Base-by-base conservation (phyloP, 2,888 invertebrate genomes). In the Lasioglossum oenotherae region DNA sequence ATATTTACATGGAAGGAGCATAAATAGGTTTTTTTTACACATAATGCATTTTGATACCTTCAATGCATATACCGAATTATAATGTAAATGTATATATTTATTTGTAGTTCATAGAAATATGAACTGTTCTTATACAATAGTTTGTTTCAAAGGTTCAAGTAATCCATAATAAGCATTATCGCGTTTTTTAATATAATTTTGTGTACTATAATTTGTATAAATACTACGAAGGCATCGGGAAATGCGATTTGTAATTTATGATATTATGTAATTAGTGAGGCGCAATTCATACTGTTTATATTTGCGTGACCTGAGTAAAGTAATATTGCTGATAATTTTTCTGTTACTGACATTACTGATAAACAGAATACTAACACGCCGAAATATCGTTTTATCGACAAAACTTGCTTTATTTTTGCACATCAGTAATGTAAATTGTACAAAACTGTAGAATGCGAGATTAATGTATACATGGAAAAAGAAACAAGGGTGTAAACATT, bases 61-160 rank as follows among this genome's bases (percentile, higher is more conserved):
- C 38, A 67, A 69, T 10, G 16, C 10, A 4, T 69, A 35, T 38
- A 38, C 38, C 19, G 23, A 23, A 69, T 69, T 69, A 38, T 38
- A 69, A 38, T 10, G 35, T 69, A 38, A 69, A 69, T 78, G 57
- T 82, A 57, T 35, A 77, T 46, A 73, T 74, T 71, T 74, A 82
- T 74, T 81, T 80, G 49, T 75, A 82, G 78, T 83, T 81, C 73
- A 69, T 88, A 49, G 19, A 81, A 81, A 38, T 41, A 69, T 74
- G 71, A 35, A 69, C n/a, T 78, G 77, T 69, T 76, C 19, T 49
- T 76, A 14, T 44, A 60, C 31, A 64, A 64, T 14, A 41, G 74
- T 41, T 81, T 8, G 53, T n/a, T 72, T 74, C 14, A 31, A 67
- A n/a, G 53, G 31, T 72, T 77, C 14, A 41, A 69, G 14, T 10